Evolutionary conservation across 2,113 vertebrate species (phyloP).

Genomic region (Oceanodroma tethys): DNA sequence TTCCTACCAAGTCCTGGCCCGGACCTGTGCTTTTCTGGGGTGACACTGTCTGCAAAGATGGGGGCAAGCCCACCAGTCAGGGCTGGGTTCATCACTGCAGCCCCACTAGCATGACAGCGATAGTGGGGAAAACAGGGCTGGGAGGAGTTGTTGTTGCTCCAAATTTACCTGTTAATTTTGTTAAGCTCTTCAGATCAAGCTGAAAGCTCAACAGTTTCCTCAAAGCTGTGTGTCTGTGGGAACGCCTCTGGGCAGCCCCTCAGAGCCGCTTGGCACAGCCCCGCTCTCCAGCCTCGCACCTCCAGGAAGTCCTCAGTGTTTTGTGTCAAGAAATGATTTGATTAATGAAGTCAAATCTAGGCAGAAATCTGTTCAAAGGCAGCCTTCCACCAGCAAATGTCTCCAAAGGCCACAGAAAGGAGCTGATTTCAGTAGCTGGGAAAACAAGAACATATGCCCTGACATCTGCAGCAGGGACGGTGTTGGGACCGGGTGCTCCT

Average conservation of each 20-base stretch:
- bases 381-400: not conserved
- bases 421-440: not conserved
- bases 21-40: not conserved
- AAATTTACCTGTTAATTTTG: not conserved
- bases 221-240: not conserved
- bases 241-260: not conserved
- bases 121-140: not conserved
- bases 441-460: not conserved
- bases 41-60: not conserved
- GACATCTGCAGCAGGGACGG: not conserved
- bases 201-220: not conserved
- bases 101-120: fast-evolving
- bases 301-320: not conserved
- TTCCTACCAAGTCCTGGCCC: not conserved
- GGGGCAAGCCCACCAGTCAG: not conserved
- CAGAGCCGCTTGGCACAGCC: fast-evolving
- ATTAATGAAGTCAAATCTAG: conserved; percentile 32
- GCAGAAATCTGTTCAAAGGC: conserved; percentile 23
- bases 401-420: not conserved
- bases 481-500: not conserved
- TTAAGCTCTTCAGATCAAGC: not conserved
- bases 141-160: not conserved
- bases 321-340: conserved; percentile 4
- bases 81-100: not conserved
- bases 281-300: not conserved